These are phyloP conservation scores for Platysteira castanea DNA, from an alignment of 2,113 vertebrate genomes.

Conservation along the genomic window DNA sequence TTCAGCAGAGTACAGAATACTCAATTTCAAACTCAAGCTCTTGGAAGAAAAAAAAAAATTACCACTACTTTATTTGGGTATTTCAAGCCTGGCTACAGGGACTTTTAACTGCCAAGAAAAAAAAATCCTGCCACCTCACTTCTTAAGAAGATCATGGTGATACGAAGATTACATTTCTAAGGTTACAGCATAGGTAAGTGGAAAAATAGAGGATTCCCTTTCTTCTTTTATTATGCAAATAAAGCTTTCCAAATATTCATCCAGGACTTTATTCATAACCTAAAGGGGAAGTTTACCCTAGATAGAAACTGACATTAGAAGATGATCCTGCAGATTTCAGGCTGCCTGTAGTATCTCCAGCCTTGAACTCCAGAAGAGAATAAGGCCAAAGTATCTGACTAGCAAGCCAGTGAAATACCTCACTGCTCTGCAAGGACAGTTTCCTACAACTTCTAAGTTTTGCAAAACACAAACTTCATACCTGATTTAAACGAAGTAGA, in stretches of 20 bases:
- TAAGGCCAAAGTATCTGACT: neutral
- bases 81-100: neutral
- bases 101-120: neutral
- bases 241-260: neutral
- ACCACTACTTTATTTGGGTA: neutral
- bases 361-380: neutral
- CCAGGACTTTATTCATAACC: neutral
- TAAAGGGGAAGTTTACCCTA: neutral
- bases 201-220: neutral
- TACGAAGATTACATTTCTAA: neutral
- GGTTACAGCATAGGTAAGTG: neutral
- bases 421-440: neutral
- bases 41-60: neutral
- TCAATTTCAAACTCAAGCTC: neutral
- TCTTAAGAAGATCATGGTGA: neutral
- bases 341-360: neutral
- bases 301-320: neutral
- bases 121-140: neutral
- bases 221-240: neutral
- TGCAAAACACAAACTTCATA: neutral
- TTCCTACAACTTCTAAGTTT: neutral
- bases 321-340: neutral
- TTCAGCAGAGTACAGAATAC: neutral
- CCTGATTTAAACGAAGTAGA: neutral
- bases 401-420: neutral